Conservation (phyloP, 2,888 invertebrate species). For the Oegoconia quadripuncta region DNA sequence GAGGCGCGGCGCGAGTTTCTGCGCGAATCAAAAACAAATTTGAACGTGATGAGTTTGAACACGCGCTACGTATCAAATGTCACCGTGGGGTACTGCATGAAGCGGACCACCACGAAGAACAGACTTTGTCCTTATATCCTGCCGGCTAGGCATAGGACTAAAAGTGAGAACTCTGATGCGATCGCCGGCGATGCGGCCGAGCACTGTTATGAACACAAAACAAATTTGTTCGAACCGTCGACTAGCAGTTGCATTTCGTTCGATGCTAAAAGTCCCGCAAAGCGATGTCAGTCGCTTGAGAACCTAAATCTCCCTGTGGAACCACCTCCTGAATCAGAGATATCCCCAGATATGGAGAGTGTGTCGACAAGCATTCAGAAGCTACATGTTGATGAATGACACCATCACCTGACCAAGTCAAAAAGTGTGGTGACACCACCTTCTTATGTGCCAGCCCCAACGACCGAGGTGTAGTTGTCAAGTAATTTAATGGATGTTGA, state of each 20-base stretch:
- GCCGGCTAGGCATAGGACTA: slow-evolving; percentile 79
- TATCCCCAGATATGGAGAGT: slow-evolving; percentile 79
- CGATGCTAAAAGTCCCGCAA: slow-evolving; percentile 60
- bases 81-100: slow-evolving; percentile 80
- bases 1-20: slow-evolving; percentile 79
- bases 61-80: slow-evolving; percentile 81
- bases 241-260: slow-evolving; percentile 52
- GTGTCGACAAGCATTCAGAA: slow-evolving; percentile 82
- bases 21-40: slow-evolving; percentile 68
- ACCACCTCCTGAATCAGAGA: slow-evolving; percentile 43
- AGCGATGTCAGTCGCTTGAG: slow-evolving; percentile 81
- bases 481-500: slow-evolving; percentile 50
- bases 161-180: slow-evolving; percentile 81
- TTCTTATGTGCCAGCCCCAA: slow-evolving; percentile 8
- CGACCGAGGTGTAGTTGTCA: slow-evolving; percentile 44
- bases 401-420: slow-evolving; percentile 20
- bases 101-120: slow-evolving; percentile 72
- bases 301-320: slow-evolving; percentile 72
- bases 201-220: slow-evolving; percentile 48
- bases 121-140: slow-evolving; percentile 80
- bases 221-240: slow-evolving; percentile 59
- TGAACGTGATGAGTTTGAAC: slow-evolving; percentile 76
- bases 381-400: slow-evolving; percentile 80
- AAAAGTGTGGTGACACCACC: background rate
- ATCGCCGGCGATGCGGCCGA: slow-evolving; percentile 57